phyloP scores from a whole-genome alignment of 2,113 vertebrate species.

The Leucoraja erinaceus region DNA sequence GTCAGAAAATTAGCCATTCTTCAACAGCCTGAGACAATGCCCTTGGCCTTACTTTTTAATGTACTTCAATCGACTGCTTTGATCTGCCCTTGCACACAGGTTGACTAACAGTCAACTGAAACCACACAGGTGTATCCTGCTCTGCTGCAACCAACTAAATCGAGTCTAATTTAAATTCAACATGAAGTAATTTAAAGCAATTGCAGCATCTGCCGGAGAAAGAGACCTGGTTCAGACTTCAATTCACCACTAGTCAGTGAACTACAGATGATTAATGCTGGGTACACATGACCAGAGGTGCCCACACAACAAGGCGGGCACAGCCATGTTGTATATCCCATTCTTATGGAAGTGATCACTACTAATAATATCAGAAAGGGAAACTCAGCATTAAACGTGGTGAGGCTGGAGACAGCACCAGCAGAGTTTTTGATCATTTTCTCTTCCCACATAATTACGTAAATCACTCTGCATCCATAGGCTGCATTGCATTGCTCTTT shows the following conservation, averaged over 20 bases:
- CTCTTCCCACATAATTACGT: not conserved
- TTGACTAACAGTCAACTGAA: conserved; percentile 9
- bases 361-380: not conserved
- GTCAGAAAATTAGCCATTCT: conserved; percentile 3
- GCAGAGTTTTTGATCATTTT: not conserved
- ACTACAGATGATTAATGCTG: not conserved
- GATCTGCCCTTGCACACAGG: not conserved
- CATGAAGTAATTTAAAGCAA: conserved; percentile 15
- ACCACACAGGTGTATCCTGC: not conserved
- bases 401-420: not conserved
- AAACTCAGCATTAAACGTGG: not conserved
- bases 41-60: not conserved
- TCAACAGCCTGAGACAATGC: not conserved
- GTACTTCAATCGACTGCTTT: not conserved
- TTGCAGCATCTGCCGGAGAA: not conserved
- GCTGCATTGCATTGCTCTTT: not conserved
- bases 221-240: too few species aligned
- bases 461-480: not conserved
- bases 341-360: not conserved
- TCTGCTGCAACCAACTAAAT: not conserved
- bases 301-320: not conserved
- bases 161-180: not conserved
- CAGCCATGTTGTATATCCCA: not conserved
- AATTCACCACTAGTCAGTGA: not conserved
- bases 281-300: not conserved